Evolutionary conservation across 2,797 vertebrate genomes (phyloP), one percentile per base, ranked within the genome.

Genomic region (Gorsachius magnificus): DNA sequence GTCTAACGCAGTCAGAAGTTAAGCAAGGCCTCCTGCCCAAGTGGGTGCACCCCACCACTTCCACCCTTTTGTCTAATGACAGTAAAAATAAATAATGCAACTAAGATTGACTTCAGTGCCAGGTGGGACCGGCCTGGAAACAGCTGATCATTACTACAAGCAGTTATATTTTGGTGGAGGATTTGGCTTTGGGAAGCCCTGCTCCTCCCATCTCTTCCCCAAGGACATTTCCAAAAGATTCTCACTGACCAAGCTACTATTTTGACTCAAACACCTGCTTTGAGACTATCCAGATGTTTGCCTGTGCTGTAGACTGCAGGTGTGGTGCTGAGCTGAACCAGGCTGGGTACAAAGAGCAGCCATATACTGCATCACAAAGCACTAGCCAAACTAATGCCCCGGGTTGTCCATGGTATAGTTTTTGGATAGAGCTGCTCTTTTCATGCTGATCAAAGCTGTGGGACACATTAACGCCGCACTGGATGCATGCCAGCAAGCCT

Each of bases 31-130:
- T 83, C 50, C 57, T 83, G 33, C 58, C 46, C 45, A 79, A 18
- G 46, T 25, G 50, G 25, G 6, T 5, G 35, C 51, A 79, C 36
- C 9, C 24, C 9, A 41, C 46, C 38, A 33, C 54, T 83, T 86
- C 56, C 20, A 66, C 41, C 10, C n/a, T 88, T 87, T 56, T 64
- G 36, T 58, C 51, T 70, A 69, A 69, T 0, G 4, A 93, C 63
- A 92, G 41, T 36, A 83, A 87, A 94, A 96, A 95, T 95, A 90
- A 96, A 95, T 93, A 93, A 87, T 31, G 35, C 41, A 93, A 63
- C 45, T 57, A 71, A 85, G 61, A 83, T 9, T 36, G 75, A 76
- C 57, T 86, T 86, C 41, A 82, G n/a, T 84, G 66, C n/a, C 78
- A 90, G 64, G 51, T 79, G 63, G 70, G 70, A 85, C 48, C 1